phyloP scores from a whole-genome alignment of 1,140 invertebrate species.

The Hypsibius dujardini region DNA sequence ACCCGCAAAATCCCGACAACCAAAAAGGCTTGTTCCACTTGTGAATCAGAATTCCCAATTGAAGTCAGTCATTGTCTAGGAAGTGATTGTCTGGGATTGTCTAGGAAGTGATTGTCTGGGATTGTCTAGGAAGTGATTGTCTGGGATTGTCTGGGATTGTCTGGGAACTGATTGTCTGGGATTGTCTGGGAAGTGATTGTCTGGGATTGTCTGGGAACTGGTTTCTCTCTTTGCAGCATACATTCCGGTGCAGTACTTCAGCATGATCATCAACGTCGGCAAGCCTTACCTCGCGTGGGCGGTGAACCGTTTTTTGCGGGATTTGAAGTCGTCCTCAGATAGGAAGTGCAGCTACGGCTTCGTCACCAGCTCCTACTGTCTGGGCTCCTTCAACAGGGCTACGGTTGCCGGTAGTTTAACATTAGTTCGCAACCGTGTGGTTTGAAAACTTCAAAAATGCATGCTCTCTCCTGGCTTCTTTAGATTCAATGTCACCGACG shows the following conservation, averaged over 20 bases:
- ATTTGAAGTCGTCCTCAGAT: constrained; percentile 3
- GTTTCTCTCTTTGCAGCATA: constrained; percentile 1
- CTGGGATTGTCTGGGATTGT: background rate
- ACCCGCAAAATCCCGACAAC: background rate
- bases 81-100: background rate
- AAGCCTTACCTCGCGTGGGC: constrained; percentile 18
- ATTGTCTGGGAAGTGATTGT: background rate
- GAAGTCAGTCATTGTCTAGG: too few relatives aligned
- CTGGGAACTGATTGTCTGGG: background rate
- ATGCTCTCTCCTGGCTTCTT: too few relatives aligned
- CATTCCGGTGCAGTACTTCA: constrained; percentile 27
- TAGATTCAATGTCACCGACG: background rate
- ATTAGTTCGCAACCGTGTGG: too few relatives aligned
- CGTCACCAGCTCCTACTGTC: constrained; percentile 4
- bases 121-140: too few relatives aligned
- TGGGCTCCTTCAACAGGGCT: background rate
- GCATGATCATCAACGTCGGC: constrained; percentile 31
- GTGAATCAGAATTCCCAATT: background rate
- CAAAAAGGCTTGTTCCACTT: background rate
- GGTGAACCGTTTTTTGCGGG: constrained; percentile 19
- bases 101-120: too few relatives aligned
- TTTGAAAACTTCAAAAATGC: too few relatives aligned
- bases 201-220: background rate
- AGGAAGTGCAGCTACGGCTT: constrained; percentile 1
- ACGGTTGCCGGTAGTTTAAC: too few relatives aligned